A percentile compares a stretch with the other conserved stretches of the same genome.
These are phyloP conservation scores for Phrynocephalus vlangalii DNA, from an alignment of 2,797 vertebrate species.

Conservation along the genomic window DNA sequence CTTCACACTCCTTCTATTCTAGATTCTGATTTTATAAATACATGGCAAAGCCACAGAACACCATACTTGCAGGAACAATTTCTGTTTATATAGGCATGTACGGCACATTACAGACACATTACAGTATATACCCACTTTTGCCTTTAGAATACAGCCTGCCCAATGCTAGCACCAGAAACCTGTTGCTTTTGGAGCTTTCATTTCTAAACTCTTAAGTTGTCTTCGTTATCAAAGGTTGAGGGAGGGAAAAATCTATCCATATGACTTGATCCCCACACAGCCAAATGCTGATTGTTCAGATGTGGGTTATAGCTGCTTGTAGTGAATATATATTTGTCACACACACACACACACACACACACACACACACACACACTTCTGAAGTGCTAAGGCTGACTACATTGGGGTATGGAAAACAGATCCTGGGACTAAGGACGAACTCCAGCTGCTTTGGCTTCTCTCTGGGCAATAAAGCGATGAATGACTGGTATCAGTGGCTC, in stretches of 20 bases:
- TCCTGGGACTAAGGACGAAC: not conserved
- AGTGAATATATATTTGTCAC: too few relatives aligned
- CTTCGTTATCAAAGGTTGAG: not conserved
- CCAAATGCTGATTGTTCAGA: not conserved
- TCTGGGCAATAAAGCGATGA: not conserved
- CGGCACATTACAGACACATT: too few relatives aligned
- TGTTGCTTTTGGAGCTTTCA: not conserved
- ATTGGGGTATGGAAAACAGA: not conserved
- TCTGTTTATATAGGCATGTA: not conserved
- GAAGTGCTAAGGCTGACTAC: not conserved
- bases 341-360: too few relatives aligned
- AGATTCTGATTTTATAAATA: not conserved
- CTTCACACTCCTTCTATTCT: not conserved
- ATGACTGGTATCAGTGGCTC: not conserved
- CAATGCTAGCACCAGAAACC: not conserved
- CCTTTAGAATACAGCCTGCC: too few relatives aligned
- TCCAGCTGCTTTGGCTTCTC: not conserved
- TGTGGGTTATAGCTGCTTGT: not conserved
- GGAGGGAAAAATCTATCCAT: not conserved
- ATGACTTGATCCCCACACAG: not conserved
- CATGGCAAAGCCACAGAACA: not conserved
- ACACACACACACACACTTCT: too few relatives aligned
- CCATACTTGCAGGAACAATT: not conserved
- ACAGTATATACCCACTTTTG: not conserved
- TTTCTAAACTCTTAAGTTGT: not conserved